Conservation (phyloP, 1,140 invertebrate species). For the Elysia chlorotica region DNA sequence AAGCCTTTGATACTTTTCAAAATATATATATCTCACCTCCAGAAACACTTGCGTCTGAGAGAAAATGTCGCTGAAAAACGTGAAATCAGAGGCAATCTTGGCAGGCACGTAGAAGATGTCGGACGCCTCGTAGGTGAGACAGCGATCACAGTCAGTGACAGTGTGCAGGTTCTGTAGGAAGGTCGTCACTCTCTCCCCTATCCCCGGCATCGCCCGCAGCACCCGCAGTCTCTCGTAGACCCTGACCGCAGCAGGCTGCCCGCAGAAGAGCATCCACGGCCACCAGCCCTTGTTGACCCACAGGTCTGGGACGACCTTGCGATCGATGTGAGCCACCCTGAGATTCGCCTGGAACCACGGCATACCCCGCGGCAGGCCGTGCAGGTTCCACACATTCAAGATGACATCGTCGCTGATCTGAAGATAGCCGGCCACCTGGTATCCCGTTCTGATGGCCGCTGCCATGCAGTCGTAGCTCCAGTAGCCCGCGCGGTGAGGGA, state of each 20-base stretch:
- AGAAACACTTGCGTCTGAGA: no score
- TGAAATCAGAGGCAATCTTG: no score
- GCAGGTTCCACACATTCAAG: slow-evolving; percentile 7
- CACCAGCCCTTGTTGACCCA: slow-evolving; percentile 2
- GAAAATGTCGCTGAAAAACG: no score
- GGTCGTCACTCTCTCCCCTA: no score
- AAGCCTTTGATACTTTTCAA: no score
- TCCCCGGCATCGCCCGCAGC: no score
- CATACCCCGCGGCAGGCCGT: not conserved
- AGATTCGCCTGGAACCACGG: slow-evolving; percentile 7
- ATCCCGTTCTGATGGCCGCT: not conserved
- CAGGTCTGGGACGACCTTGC: not conserved
- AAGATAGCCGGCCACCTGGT: not conserved
- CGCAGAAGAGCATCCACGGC: not conserved
- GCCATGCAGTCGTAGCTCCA: not conserved
- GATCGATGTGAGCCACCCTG: slow-evolving; percentile 1
- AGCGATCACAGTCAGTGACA: no score
- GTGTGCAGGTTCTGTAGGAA: no score
- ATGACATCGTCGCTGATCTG: slow-evolving; percentile 15
- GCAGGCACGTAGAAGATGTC: no score
- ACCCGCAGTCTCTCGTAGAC: no score
- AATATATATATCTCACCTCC: no score
- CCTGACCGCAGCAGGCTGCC: not conserved
- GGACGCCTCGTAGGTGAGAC: no score
- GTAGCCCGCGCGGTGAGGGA: not conserved